Evolutionary conservation across 2,797 vertebrate species (phyloP).

Genomic region (Salarias fasciatus): DNA sequence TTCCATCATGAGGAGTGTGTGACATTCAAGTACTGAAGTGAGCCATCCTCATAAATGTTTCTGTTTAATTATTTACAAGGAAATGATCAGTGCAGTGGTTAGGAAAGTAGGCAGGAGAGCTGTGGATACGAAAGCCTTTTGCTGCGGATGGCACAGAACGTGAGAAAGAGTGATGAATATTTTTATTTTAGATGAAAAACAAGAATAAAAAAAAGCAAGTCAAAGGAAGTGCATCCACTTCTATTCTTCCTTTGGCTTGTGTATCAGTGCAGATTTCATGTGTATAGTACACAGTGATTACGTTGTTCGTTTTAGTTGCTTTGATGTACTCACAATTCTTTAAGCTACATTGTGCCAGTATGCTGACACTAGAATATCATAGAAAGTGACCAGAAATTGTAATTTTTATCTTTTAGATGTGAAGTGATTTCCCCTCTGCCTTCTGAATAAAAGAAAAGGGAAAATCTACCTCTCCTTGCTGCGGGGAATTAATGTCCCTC

Average conservation of each 20-base stretch:
- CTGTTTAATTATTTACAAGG: background rate
- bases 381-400: constrained; percentile 48
- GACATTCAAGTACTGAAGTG: background rate
- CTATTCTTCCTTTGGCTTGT: constrained; percentile 24
- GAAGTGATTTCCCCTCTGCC: constrained; percentile 67
- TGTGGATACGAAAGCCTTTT: background rate
- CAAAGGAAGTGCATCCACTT: constrained; percentile 11
- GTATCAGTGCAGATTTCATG: constrained; percentile 23
- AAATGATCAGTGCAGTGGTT: background rate
- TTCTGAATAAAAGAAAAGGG: constrained; percentile 59
- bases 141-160: constrained; percentile 1
- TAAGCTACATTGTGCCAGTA: constrained; percentile 45
- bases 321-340: constrained; percentile 35
- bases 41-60: background rate
- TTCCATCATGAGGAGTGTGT: background rate
- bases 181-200: background rate
- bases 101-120: background rate
- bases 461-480: constrained; percentile 76
- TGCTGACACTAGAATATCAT: constrained; percentile 28
- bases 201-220: constrained; percentile 5
- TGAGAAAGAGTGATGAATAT: background rate
- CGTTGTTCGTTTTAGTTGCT: constrained; percentile 36
- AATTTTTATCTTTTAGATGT: constrained; percentile 18
- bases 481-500: constrained; percentile 52
- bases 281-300: constrained; percentile 22